Base-by-base conservation (phyloP, 2,113 vertebrate genomes). In the Hydrochoerus hydrochaeris region DNA sequence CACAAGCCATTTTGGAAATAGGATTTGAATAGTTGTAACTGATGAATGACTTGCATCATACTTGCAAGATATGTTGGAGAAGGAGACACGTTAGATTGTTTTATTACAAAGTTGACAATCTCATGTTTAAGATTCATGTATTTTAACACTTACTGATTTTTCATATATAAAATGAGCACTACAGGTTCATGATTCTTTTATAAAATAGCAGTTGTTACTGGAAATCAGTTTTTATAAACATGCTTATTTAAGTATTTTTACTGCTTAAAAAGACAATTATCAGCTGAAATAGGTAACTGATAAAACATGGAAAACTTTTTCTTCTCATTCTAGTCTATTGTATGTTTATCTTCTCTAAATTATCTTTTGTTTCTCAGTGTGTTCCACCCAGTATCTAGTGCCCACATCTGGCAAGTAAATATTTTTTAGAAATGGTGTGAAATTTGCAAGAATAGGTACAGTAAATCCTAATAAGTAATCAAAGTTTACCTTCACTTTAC, bases 381-480 rank as follows among this genome's bases (percentile, higher is more conserved):
- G 17, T 22, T 17, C 5, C 28, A 10, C 38, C 19, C 7, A 24
- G 4, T 80, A 4, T 83, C 71, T 82, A 49, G 85, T 91, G 12
- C 3, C 8, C 11, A 62, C 24, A 81, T 73, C 62, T 17, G 2
- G 14, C 9, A 94, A 78, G n/a, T 35, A 73, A 63, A 95, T 41
- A 88, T 90, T 92, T 96, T 92, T 96, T 91, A 85, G 69, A 84
- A 92, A 92, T 46, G 3, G 1, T 96, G 60, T 93, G 77, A 85
- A 75, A 60, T 78, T 65, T 88, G 60, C 69, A 91, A 94, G 35
- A 8, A 94, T 84, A 75, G 24, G 44, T 77, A 73, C 69, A 95
- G 65, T 77, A 84, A 92, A 90, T 62, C 80, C 60, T 92, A 89
- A 89, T 71, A 94, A 94, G 92, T 63, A 75, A 62, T 91, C 69